These are phyloP conservation scores for Pyralis farinalis DNA, from an alignment of 2,888 invertebrate genomes.

Conservation along the genomic window DNA sequence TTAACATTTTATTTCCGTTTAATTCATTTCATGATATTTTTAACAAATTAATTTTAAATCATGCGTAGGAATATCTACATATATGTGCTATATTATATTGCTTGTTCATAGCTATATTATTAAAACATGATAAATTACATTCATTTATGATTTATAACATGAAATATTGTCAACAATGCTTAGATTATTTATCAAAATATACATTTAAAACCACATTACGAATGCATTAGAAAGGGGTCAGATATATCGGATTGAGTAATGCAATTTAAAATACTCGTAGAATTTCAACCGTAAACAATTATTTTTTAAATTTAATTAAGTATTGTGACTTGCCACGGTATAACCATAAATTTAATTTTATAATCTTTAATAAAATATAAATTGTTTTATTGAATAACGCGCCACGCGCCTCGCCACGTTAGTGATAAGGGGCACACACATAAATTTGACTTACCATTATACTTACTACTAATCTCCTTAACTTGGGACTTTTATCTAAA, in stretches of 20 bases:
- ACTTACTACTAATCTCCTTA: constrained; percentile 58
- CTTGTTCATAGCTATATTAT: too few species aligned
- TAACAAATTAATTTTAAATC: too few species aligned
- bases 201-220: constrained; percentile 1
- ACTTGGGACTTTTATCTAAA: constrained; percentile 45
- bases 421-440: constrained; percentile 55
- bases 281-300: constrained; percentile 5
- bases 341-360: constrained; percentile 25
- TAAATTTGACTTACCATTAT: constrained; percentile 66
- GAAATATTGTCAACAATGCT: too few species aligned
- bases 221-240: constrained; percentile 7
- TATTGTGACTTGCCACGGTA: constrained; percentile 12
- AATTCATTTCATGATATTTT: too few species aligned
- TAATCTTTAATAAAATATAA: constrained; percentile 56
- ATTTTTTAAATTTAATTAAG: constrained; percentile 21
- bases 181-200: too few species aligned
- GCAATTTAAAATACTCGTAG: constrained; percentile 1
- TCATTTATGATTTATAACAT: too few species aligned
- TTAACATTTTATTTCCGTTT: too few species aligned
- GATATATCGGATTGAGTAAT: constrained; percentile 6
- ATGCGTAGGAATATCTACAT: too few species aligned
- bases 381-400: constrained; percentile 45
- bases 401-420: constrained; percentile 60
- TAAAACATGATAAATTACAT: too few species aligned
- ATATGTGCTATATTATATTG: too few species aligned